Conservation (phyloP, 1,140 invertebrate species). For the Hesperophylax magnus region DNA sequence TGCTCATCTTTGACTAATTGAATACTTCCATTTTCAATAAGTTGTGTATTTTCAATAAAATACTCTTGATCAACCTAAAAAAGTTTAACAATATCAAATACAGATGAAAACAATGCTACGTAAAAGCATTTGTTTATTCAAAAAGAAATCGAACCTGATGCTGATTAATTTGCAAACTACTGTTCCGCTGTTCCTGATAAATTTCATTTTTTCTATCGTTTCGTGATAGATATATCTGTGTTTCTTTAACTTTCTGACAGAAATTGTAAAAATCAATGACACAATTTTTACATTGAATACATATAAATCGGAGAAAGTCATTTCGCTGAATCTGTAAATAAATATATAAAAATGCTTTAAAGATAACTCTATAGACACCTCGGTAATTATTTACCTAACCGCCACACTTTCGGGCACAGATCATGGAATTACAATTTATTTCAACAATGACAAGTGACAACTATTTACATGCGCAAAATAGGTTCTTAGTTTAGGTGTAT, state of each 20-base stretch:
- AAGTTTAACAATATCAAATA: not conserved
- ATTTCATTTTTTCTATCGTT: not conserved
- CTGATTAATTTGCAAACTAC: not conserved
- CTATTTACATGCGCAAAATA: too few relatives aligned
- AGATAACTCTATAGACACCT: not conserved
- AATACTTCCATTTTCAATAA: not conserved
- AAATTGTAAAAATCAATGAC: conserved; percentile 22
- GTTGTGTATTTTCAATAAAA: not conserved
- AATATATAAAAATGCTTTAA: not conserved
- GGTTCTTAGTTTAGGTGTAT: too few relatives aligned
- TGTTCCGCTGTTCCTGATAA: not conserved
- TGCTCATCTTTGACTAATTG: conserved; percentile 3
- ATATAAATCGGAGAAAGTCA: not conserved
- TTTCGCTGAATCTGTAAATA: conserved; percentile 7
- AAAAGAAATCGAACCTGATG: not conserved
- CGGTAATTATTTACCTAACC: too few relatives aligned
- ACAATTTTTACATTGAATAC: not conserved
- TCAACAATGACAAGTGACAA: too few relatives aligned
- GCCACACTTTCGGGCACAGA: too few relatives aligned
- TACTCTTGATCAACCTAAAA: not conserved
- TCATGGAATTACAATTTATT: too few relatives aligned
- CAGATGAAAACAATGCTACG: not conserved
- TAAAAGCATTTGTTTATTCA: not conserved
- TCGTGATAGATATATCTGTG: not conserved
- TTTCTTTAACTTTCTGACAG: not conserved